Percentiles rank a stretch among this genome's conserved stretches.
These are phyloP conservation scores for Oenanthe oenanthe DNA, from an alignment of 2,113 vertebrate genomes.

Conservation along the genomic window DNA sequence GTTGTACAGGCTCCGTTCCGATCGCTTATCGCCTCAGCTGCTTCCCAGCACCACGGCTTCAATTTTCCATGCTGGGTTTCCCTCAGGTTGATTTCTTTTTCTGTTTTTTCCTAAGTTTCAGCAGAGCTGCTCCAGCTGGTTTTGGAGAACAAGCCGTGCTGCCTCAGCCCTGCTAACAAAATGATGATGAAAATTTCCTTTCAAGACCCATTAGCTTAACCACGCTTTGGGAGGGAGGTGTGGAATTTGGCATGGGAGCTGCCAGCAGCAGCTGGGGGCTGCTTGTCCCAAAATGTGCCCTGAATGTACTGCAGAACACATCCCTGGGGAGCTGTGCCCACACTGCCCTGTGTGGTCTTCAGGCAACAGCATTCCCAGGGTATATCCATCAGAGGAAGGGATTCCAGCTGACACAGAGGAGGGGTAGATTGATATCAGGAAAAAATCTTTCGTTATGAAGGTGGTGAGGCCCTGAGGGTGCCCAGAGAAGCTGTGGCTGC, in stretches of 20 bases:
- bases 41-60: neutral
- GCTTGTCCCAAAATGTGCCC: neutral
- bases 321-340: neutral
- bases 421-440: neutral
- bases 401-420: neutral
- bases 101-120: neutral
- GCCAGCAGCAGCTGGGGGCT: neutral
- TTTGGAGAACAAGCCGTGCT: constrained; percentile 11
- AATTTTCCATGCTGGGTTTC: constrained; percentile 58
- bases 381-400: neutral
- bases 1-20: neutral
- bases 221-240: neutral
- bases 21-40: constrained; percentile 44
- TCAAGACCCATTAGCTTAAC: constrained; percentile 35
- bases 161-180: constrained; percentile 11
- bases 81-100: constrained; percentile 34
- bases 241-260: neutral
- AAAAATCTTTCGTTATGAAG: neutral
- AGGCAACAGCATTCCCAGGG: neutral
- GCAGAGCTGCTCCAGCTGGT: constrained; percentile 39
- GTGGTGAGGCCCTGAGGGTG: neutral
- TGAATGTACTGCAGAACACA: neutral
- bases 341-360: neutral
- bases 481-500: neutral
- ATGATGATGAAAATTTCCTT: neutral